Evolutionary conservation across 2,113 vertebrate species (phyloP).

Genomic region (Zootoca vivipara): DNA sequence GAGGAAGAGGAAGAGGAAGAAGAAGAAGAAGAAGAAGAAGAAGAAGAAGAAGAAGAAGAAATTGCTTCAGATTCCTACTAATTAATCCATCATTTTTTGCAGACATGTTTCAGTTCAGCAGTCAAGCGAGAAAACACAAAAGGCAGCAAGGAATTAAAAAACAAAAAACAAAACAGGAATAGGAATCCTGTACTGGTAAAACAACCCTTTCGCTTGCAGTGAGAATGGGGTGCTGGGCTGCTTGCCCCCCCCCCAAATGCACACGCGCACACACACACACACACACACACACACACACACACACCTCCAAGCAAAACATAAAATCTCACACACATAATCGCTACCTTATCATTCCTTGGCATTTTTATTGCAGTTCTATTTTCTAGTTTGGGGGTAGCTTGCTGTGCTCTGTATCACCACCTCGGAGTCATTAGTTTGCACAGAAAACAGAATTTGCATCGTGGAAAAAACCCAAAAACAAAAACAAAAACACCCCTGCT

Average conservation of each 20-base stretch:
- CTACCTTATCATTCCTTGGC: conserved; percentile 64
- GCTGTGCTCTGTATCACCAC: conserved; percentile 44
- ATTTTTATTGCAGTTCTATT: conserved; percentile 74
- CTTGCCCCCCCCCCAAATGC: neutral
- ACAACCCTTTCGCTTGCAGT: conserved; percentile 56
- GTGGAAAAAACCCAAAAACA: conserved; percentile 16
- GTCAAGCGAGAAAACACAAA: conserved; percentile 65
- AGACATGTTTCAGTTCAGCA: conserved; percentile 54
- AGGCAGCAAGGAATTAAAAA: conserved; percentile 43
- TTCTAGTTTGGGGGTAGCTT: conserved; percentile 68
- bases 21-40: too few relatives aligned
- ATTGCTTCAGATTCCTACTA: conserved; percentile 52
- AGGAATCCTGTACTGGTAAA: conserved; percentile 29
- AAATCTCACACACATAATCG: conserved; percentile 66
- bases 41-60: neutral
- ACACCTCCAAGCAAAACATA: conserved; percentile 51
- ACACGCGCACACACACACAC: too few relatives aligned
- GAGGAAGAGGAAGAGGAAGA: conserved; percentile 12
- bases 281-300: neutral
- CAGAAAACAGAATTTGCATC: conserved; percentile 68
- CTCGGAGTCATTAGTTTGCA: conserved; percentile 72
- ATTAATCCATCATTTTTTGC: conserved; percentile 71
- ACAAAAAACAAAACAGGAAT: conserved; percentile 9
- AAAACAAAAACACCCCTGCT: neutral
- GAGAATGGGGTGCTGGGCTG: conserved; percentile 5